These are phyloP conservation scores for Merluccius polli DNA, from an alignment of 2,797 vertebrate genomes.

Conservation along the genomic window DNA sequence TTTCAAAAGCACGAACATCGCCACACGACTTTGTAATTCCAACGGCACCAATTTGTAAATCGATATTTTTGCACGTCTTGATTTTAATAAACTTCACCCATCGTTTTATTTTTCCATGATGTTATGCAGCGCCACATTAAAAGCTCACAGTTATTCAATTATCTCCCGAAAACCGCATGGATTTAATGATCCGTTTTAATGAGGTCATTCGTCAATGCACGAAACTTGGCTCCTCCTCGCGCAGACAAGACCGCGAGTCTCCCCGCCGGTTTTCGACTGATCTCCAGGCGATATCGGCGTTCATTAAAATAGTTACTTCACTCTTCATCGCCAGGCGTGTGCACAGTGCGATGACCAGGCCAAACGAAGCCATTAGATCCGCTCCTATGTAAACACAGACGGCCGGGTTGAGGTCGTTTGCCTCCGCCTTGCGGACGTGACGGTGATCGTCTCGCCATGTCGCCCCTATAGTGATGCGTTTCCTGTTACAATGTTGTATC, in stretches of 20 bases:
- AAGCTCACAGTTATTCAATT: neutral
- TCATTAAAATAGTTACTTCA: neutral
- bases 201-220: neutral
- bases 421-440: neutral
- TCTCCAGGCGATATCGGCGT: neutral
- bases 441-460: neutral
- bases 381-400: neutral
- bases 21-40: neutral
- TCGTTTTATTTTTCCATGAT: neutral
- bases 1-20: neutral
- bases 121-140: neutral
- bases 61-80: neutral
- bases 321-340: neutral
- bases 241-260: neutral
- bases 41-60: neutral
- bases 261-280: neutral
- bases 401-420: neutral
- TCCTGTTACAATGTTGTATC: neutral
- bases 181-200: neutral
- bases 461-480: neutral
- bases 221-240: neutral
- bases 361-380: neutral
- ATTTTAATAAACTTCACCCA: slow-evolving; percentile 5
- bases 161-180: neutral
- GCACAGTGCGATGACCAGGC: neutral